A percentile compares a stretch with the other conserved stretches of the same genome.
Evolutionary conservation across 2,888 invertebrate species (phyloP).

Genomic region (Drosophila nr. fundita): DNA sequence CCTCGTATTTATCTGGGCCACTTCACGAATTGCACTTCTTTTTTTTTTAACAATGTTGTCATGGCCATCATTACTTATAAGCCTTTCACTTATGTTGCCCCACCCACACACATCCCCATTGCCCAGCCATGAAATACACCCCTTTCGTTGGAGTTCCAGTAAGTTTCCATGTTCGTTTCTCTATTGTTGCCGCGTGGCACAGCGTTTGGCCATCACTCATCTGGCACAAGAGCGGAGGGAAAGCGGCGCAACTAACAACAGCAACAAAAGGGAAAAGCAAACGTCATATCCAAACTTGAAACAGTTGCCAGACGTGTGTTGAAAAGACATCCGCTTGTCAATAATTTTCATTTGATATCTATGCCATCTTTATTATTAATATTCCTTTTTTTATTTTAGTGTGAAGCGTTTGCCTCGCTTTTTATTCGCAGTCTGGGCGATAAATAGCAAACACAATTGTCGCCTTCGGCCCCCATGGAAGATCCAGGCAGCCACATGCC

Average conservation of each 20-base stretch:
- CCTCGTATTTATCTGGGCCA: not conserved
- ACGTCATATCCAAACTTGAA: slow-evolving; percentile 14
- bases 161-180: not conserved
- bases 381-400: slow-evolving; percentile 21
- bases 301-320: slow-evolving; percentile 10
- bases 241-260: slow-evolving; percentile 36
- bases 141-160: not conserved
- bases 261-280: not conserved
- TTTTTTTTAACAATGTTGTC: slow-evolving; percentile 8
- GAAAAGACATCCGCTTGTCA: slow-evolving; percentile 28
- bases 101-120: not conserved
- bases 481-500: slow-evolving; percentile 45
- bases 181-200: slow-evolving; percentile 13
- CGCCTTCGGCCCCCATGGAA: slow-evolving; percentile 13
- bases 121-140: not conserved
- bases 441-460: slow-evolving; percentile 70
- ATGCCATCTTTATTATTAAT: slow-evolving; percentile 35
- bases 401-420: slow-evolving; percentile 18
- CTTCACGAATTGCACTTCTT: slow-evolving; percentile 3
- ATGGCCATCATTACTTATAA: slow-evolving; percentile 42
- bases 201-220: slow-evolving; percentile 60
- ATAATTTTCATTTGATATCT: slow-evolving; percentile 46
- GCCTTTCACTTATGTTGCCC: slow-evolving; percentile 29
- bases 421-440: slow-evolving; percentile 48
- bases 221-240: slow-evolving; percentile 35